These are phyloP conservation scores for Malaclemys terrapin DNA, from an alignment of 2,113 vertebrate species.

Conservation along the genomic window DNA sequence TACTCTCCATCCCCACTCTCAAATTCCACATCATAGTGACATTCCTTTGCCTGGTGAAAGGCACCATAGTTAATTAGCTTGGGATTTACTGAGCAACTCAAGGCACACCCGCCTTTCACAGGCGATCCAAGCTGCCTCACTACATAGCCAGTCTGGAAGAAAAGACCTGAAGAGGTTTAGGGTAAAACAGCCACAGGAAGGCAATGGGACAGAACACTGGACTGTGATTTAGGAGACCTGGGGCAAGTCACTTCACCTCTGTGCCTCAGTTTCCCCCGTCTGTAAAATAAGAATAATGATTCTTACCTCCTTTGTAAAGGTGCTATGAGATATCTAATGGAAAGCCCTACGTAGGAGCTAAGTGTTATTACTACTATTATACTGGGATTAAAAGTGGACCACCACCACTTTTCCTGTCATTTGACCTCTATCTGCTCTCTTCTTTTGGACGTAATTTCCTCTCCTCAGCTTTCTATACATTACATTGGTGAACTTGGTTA, in stretches of 20 bases:
- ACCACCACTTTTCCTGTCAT: not conserved
- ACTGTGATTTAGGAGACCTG: not conserved
- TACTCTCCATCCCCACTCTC: not conserved
- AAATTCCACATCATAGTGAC: not conserved
- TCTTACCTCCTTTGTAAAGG: not conserved
- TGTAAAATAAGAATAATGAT: not conserved
- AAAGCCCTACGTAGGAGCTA: not conserved
- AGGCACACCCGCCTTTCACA: not conserved
- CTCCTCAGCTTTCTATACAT: not conserved
- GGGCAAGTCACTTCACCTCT: not conserved
- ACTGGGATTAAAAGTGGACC: not conserved
- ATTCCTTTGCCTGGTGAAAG: not conserved
- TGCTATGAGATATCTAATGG: not conserved
- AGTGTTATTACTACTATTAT: not conserved
- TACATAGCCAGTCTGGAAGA: not conserved
- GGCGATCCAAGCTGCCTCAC: not conserved
- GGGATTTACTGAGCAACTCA: not conserved
- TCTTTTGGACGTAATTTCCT: not conserved
- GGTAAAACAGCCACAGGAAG: not conserved
- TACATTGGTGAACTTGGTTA: not conserved
- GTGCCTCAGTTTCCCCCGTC: not conserved
- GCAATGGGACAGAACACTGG: not conserved
- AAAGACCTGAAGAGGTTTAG: not conserved
- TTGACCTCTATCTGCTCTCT: not conserved
- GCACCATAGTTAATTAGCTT: not conserved